Conservation (phyloP, 2,888 invertebrate genomes). For the Calliopum simillimum region DNA sequence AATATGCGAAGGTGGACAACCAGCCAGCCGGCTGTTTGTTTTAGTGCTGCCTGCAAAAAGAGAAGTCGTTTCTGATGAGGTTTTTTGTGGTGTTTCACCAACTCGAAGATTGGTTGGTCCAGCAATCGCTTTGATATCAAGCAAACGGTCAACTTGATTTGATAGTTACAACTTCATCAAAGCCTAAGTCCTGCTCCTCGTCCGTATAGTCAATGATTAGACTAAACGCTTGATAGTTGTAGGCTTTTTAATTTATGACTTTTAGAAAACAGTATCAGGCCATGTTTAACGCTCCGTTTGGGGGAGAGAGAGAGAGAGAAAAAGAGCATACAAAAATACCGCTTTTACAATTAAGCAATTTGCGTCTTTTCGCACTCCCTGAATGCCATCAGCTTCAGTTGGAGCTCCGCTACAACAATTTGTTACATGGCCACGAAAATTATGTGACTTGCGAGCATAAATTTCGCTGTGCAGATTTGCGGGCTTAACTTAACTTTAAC, state of each 20-base stretch:
- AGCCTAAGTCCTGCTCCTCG: too few relatives aligned
- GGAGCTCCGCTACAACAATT: conserved; percentile 58
- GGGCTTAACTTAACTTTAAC: conserved; percentile 27
- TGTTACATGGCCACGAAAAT: conserved; percentile 65
- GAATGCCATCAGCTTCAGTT: conserved; percentile 21
- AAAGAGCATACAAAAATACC: too few relatives aligned
- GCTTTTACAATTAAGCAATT: conserved; percentile 29
- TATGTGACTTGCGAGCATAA: conserved; percentile 65
- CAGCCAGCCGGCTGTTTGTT: neutral
- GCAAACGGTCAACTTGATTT: too few relatives aligned
- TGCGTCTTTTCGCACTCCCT: conserved; percentile 1
- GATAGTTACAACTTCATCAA: too few relatives aligned
- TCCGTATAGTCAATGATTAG: too few relatives aligned
- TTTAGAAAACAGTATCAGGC: too few relatives aligned
- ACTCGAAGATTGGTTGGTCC: too few relatives aligned
- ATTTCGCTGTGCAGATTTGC: conserved; percentile 48
- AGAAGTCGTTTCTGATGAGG: neutral
- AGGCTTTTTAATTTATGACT: too few relatives aligned
- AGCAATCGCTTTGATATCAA: conserved; percentile 7
- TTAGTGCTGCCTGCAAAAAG: neutral
- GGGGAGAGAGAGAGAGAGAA: too few relatives aligned
- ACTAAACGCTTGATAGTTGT: too few relatives aligned
- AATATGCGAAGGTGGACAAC: conserved; percentile 5
- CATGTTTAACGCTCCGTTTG: too few relatives aligned
- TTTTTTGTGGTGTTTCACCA: too few relatives aligned